Evolutionary conservation across 2,113 vertebrate genomes (phyloP).

Genomic region (Leptobrachium ailaonicum): DNA sequence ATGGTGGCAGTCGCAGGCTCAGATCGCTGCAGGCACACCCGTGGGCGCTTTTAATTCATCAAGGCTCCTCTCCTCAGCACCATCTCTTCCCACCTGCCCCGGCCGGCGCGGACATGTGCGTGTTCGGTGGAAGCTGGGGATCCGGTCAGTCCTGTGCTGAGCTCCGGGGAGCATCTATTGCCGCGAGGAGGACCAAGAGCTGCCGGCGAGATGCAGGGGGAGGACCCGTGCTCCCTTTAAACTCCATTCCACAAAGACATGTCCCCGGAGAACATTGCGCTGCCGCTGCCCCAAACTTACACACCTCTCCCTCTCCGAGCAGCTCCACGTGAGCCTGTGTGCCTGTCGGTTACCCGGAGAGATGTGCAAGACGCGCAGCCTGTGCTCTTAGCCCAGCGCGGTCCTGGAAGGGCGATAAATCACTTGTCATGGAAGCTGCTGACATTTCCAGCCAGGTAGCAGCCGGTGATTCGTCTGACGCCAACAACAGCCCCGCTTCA

Average conservation of each 20-base stretch:
- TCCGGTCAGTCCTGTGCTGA: slow-evolving; percentile 36
- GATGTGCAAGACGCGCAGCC: no score
- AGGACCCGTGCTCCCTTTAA: slow-evolving; percentile 13
- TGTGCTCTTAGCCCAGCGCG: no score
- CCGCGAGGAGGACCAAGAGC: slow-evolving; percentile 7
- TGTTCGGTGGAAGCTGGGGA: slow-evolving; percentile 20
- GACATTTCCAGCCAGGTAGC: no score
- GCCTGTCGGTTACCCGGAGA: background rate
- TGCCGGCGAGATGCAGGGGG: background rate
- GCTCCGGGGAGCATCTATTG: slow-evolving; percentile 26
- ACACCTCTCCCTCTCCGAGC: background rate
- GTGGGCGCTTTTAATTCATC: slow-evolving; percentile 1
- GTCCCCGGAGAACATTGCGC: background rate
- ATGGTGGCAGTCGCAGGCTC: background rate
- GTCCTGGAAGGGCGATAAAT: no score
- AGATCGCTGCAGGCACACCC: background rate
- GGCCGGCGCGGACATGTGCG: background rate
- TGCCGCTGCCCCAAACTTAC: background rate
- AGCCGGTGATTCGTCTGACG: no score
- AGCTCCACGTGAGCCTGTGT: background rate
- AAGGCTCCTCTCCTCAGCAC: slow-evolving; percentile 20
- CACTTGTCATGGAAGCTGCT: no score
- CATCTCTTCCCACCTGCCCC: slow-evolving; percentile 18
- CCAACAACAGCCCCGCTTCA: no score
- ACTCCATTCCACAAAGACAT: slow-evolving; percentile 47